Base-by-base conservation (phyloP, 2,888 invertebrate genomes). In the Erebia palarica region DNA sequence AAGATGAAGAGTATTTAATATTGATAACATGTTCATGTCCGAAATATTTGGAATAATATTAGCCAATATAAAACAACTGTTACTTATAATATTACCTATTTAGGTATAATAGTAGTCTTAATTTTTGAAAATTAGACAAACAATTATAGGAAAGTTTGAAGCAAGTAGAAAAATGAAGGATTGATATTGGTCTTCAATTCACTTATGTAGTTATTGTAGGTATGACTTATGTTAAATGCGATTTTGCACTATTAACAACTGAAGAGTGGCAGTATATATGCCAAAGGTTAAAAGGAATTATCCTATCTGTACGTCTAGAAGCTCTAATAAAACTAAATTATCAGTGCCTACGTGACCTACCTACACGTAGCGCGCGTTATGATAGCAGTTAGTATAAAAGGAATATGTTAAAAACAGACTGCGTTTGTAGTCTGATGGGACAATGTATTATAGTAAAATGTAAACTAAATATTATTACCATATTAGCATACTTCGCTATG, bases 331-430 rank as follows among this genome's bases (percentile, higher is more conserved):
- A 74, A 74, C 59, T 74, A 73, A 73, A 72, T 79, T 78, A 80
- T 80, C 78, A 78, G 73, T 81, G 82, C 79, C 80, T 87, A 90
- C 91, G 89, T 90, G 91, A 91, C 91, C 91, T 89, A 90, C 87
- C 86, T 83, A 84, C 88, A 87, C 86, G 82, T 84, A 75, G 74
- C 71, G 65, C 74, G 70, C 72, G 78, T 87, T 88, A 82, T 77
- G 82, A 81, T 79, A 80, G 74, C 58, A 67, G 49, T 70, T 68
- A 70, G 64, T 77, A 71, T 68, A 42, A 53, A 65, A 61, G 70
- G 76, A 75, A 75, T 76, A 73, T 75, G 73, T 78, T 74, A 74
- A 77, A 47, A 73, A 73, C 71, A 67, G 72, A 69, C 70, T 67
- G 68, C 65, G 68, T 73, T 65, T 75, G 69, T 65, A 69, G 66